Evolutionary conservation across 2,888 invertebrate genomes (phyloP).

Genomic region (Campoplex nolae): DNA sequence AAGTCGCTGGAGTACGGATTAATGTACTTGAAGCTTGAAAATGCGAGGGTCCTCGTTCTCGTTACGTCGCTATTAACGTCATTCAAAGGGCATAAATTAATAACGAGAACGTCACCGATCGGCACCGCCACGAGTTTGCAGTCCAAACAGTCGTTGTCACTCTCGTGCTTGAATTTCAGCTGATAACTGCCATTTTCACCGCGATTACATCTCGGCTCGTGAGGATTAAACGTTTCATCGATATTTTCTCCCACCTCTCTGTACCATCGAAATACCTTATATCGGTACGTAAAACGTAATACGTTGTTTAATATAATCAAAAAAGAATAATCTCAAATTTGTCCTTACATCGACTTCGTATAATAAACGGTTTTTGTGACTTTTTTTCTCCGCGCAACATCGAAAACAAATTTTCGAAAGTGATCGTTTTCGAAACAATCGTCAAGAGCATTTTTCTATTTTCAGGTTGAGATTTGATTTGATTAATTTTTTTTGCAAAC

Average conservation of each 20-base stretch:
- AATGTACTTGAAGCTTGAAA: slow-evolving; percentile 77
- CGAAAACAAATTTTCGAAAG: neutral
- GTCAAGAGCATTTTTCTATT: neutral
- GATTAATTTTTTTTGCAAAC: neutral
- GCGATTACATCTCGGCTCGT: slow-evolving; percentile 72
- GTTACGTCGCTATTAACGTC: slow-evolving; percentile 33
- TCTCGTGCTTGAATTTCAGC: slow-evolving; percentile 71
- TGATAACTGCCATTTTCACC: slow-evolving; percentile 71
- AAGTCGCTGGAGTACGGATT: slow-evolving; percentile 77
- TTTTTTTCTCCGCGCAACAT: neutral
- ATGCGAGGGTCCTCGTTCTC: slow-evolving; percentile 68
- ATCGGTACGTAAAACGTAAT: slow-evolving; percentile 8
- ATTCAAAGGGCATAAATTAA: slow-evolving; percentile 75
- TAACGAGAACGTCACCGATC: slow-evolving; percentile 77
- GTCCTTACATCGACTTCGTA: neutral
- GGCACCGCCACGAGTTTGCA: slow-evolving; percentile 79
- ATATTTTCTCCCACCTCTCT: slow-evolving; percentile 32
- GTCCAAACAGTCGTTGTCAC: slow-evolving; percentile 64
- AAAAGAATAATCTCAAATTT: neutral
- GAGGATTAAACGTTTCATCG: slow-evolving; percentile 32
- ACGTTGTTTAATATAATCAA: neutral
- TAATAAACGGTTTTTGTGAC: neutral
- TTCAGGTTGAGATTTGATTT: neutral
- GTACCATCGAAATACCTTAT: slow-evolving; percentile 15
- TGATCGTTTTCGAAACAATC: neutral